Evolutionary conservation across 2,888 invertebrate species (phyloP), one percentile per base, ranked within the genome.

Genomic region (Tenthredo scrophulariae): DNA sequence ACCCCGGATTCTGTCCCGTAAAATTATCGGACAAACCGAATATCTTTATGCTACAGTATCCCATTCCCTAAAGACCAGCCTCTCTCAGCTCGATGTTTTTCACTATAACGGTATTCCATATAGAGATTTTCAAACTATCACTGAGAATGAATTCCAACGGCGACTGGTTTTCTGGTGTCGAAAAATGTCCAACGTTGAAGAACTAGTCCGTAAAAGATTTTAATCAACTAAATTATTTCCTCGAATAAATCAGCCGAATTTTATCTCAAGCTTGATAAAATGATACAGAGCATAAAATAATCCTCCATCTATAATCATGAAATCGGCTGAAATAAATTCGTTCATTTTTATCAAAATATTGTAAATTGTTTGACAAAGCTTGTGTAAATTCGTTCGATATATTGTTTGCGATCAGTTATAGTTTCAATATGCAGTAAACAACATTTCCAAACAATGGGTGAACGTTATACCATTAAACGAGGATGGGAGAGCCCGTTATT

Each of bases 351-450:
- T 13, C 46, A 15, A 1, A 46, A 54, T 54, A 54, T 54, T n/a
- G 1, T 1, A 54, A 54, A 54, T n/a, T 5, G n/a, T 54, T 54
- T 40, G 33, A 9, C 70, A 37, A 40, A 40, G 70, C 37, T 72
- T 37, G 6, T 18, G 15, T 40, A 18, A 5, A 72, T 72, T 37
- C 5, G 10, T 62, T 62, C 22, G n/a, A 18, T 18, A 18, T 18
- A 6, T 22, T 13, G 15, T 29, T 6, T 15, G 5, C 80, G 62
- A 40, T 33, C 29, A 15, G 62, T 58, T 75, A 58, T 29, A 58
- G 15, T 46, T 37, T 33, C 67, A 67, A 83, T 83, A 67, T 83
- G 83, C 67, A 67, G 83, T 83, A 83, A 83, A 83, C 83, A 43
- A 83, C 83, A 40, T 29, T 43, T 6, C 9, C 22, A 65, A 65